Conservation (phyloP, 2,113 vertebrate genomes). For the Gracilinanus agilis region DNA sequence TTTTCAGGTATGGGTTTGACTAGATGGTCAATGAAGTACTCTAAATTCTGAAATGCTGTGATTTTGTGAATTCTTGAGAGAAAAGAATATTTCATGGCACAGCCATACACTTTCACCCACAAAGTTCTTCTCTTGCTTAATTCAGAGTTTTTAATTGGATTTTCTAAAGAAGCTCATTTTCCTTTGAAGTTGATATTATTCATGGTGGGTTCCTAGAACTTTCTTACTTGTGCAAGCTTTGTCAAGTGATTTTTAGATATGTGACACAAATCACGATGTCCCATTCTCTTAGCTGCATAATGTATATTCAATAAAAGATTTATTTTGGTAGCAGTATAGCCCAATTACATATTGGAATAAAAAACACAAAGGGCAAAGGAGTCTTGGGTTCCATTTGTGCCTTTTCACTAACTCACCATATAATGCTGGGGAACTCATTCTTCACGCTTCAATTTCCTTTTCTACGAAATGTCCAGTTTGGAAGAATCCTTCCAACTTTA, state of each 20-base stretch:
- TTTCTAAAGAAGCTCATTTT: neutral
- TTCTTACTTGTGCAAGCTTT: neutral
- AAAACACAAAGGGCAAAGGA: neutral
- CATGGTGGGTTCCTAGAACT: neutral
- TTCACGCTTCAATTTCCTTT: neutral
- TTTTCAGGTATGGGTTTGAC: neutral
- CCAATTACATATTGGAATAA: neutral
- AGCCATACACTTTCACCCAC: neutral
- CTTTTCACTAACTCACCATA: slow-evolving; percentile 1
- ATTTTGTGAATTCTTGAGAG: neutral
- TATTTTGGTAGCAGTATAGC: neutral
- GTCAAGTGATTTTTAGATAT: neutral
- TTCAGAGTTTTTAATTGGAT: slow-evolving; percentile 3
- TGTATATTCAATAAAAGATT: neutral
- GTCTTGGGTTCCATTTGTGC: slow-evolving; percentile 4
- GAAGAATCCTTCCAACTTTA: slow-evolving; percentile 5
- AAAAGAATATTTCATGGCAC: neutral
- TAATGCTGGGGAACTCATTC: neutral
- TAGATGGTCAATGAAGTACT: neutral
- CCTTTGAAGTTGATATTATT: neutral
- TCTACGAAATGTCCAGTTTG: neutral
- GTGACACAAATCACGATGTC: neutral
- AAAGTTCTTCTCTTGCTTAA: neutral
- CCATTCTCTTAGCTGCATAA: neutral
- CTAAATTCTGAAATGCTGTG: neutral